These are phyloP conservation scores for Campopleginae sp. DNA, from an alignment of 2,888 invertebrate genomes.

Conservation along the genomic window DNA sequence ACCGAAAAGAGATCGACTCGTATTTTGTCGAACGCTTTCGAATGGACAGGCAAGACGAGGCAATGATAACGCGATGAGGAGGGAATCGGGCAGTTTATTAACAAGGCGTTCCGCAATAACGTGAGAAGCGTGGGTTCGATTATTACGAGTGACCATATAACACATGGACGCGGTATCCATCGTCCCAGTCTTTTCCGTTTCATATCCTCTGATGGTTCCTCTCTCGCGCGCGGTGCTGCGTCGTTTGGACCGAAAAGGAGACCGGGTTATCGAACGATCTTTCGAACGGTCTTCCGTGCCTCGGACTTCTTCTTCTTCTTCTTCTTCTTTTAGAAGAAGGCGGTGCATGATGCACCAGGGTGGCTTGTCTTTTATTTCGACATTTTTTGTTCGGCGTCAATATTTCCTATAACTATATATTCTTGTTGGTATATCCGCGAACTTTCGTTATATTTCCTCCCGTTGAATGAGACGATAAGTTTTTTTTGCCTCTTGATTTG, in stretches of 20 bases:
- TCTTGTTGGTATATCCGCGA: constrained; percentile 53
- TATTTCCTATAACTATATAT: constrained; percentile 31
- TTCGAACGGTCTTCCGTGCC: constrained; percentile 69
- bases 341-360: constrained; percentile 62
- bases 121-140: constrained; percentile 53
- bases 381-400: constrained; percentile 34
- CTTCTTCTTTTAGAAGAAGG: constrained; percentile 65
- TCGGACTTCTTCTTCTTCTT: constrained; percentile 63
- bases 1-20: neutral
- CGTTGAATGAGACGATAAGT: constrained; percentile 56
- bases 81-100: constrained; percentile 71
- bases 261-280: constrained; percentile 76
- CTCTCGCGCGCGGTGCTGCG: constrained; percentile 51
- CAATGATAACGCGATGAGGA: neutral
- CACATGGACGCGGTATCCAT: constrained; percentile 14
- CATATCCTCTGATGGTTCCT: constrained; percentile 28
- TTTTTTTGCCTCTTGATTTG: constrained; percentile 30
- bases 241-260: constrained; percentile 71
- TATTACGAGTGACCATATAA: constrained; percentile 53
- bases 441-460: constrained; percentile 63
- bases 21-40: neutral
- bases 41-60: neutral
- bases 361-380: constrained; percentile 56
- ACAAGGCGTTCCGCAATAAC: constrained; percentile 77
- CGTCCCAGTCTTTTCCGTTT: constrained; percentile 39